phyloP scores from a whole-genome alignment of 2,113 vertebrate genomes.

The Ibidorhyncha struthersii region DNA sequence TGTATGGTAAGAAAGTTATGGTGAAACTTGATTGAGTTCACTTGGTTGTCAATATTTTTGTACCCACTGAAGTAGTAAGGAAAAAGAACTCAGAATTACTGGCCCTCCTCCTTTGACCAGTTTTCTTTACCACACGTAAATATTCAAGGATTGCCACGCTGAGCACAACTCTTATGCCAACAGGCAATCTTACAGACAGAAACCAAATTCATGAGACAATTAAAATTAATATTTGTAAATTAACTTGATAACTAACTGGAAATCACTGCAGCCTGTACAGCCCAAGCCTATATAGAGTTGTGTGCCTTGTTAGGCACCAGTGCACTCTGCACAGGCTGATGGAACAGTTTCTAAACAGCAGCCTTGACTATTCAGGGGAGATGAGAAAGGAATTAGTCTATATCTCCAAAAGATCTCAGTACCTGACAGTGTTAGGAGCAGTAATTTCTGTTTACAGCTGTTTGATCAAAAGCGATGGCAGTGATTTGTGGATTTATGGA shows the following conservation, averaged over 20 bases:
- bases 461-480: neutral
- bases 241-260: neutral
- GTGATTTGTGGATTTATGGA: neutral
- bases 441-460: neutral
- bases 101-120: neutral
- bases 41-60: neutral
- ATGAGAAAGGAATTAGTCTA: neutral
- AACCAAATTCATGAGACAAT: neutral
- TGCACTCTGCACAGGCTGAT: neutral
- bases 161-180: fast-evolving
- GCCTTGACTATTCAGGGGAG: neutral
- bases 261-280: neutral
- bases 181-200: neutral
- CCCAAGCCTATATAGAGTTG: neutral
- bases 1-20: neutral
- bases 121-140: neutral
- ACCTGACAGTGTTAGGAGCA: neutral
- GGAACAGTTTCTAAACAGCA: neutral
- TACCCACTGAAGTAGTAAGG: neutral
- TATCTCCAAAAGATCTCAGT: neutral
- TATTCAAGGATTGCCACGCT: neutral
- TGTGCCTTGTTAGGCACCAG: neutral
- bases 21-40: neutral
- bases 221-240: neutral
- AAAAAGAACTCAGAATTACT: neutral